These are phyloP conservation scores for Drosophila lacicola DNA, from an alignment of 2,888 invertebrate genomes.

Conservation along the genomic window DNA sequence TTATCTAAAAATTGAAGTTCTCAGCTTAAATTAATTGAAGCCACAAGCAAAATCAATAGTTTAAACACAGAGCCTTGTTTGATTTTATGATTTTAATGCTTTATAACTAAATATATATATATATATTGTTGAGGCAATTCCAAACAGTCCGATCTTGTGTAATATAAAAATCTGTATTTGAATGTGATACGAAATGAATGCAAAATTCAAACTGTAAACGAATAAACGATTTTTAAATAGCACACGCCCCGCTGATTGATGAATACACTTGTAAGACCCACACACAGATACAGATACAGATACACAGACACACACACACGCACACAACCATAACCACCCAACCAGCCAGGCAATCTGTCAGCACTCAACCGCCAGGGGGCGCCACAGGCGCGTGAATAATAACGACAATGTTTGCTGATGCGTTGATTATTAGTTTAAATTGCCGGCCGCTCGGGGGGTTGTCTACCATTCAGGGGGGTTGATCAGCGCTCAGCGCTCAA, in stretches of 20 bases:
- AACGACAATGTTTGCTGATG: constrained; percentile 83
- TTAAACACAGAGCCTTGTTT: constrained; percentile 20
- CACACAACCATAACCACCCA: constrained; percentile 16
- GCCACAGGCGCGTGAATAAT: constrained; percentile 67
- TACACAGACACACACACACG: background rate
- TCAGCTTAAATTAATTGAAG: background rate
- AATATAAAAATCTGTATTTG: constrained; percentile 71
- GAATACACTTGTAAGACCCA: constrained; percentile 55
- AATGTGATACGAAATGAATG: constrained; percentile 72
- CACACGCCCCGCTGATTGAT: constrained; percentile 60
- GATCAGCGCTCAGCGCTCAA: constrained; percentile 9
- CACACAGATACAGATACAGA: background rate
- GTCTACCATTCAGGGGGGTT: constrained; percentile 26
- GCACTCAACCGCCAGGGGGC: constrained; percentile 58
- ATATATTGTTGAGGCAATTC: constrained; percentile 44
- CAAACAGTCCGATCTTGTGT: constrained; percentile 51
- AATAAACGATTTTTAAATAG: constrained; percentile 73
- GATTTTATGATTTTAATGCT: constrained; percentile 56
- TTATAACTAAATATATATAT: constrained; percentile 31
- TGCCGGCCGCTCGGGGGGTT: constrained; percentile 63
- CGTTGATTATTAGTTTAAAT: constrained; percentile 84
- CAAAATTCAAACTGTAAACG: constrained; percentile 52
- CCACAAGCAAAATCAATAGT: constrained; percentile 33
- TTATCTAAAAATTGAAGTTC: too few relatives aligned
- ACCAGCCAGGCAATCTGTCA: constrained; percentile 60